phyloP scores from a whole-genome alignment of 2,888 invertebrate species.

The Netelia inedita region DNA sequence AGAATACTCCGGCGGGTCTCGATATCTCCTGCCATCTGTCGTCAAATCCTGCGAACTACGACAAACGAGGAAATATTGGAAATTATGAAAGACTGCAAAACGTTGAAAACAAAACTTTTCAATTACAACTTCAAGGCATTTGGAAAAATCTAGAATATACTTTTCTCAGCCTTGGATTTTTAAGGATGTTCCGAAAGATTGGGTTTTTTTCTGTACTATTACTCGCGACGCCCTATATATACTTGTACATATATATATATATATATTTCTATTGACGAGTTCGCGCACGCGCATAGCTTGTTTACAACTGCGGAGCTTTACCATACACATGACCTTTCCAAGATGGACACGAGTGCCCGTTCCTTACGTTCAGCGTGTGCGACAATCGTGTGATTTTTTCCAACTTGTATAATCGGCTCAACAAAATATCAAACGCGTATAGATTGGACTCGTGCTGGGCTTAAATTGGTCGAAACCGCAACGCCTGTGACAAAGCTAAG shows the following conservation, averaged over 20 bases:
- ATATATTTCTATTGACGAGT: constrained; percentile 16
- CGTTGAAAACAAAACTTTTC: background rate
- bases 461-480: background rate
- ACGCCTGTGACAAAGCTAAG: constrained; percentile 20
- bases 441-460: background rate
- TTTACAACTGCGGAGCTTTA: constrained; percentile 85
- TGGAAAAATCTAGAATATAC: too few relatives aligned
- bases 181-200: background rate
- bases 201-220: background rate
- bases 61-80: background rate
- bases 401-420: background rate
- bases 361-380: constrained; percentile 78
- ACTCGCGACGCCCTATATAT: background rate
- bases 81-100: background rate
- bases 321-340: constrained; percentile 85
- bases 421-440: background rate
- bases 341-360: constrained; percentile 84
- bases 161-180: background rate
- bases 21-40: background rate
- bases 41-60: background rate
- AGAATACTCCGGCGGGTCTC: background rate
- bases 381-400: constrained; percentile 71
- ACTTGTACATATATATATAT: background rate
- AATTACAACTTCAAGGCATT: background rate
- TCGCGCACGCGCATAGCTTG: constrained; percentile 84